These are phyloP conservation scores for Liparis tanakae DNA, from an alignment of 2,797 vertebrate species.

Conservation along the genomic window DNA sequence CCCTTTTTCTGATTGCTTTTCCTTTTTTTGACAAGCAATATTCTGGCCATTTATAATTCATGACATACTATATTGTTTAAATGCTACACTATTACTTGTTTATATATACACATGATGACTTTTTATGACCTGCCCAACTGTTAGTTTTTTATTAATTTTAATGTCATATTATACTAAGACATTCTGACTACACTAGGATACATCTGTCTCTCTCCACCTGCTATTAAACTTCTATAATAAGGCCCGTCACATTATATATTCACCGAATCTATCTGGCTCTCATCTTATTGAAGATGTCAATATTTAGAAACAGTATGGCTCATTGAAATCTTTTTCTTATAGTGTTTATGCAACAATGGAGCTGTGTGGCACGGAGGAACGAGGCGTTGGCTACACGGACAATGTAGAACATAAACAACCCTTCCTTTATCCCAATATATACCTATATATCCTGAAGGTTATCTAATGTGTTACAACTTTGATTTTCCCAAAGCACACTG, in stretches of 20 bases:
- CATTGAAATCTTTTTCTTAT: constrained; percentile 1
- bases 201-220: not conserved
- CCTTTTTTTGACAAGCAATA: no score
- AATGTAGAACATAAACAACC: not conserved
- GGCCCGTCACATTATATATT: not conserved
- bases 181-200: not conserved
- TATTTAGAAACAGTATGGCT: not conserved
- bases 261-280: not conserved
- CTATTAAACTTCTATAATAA: not conserved
- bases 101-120: no score
- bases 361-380: not conserved
- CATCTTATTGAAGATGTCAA: not conserved
- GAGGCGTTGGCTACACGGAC: not conserved
- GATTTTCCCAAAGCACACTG: not conserved
- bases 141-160: no score
- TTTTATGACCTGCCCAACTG: no score
- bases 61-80: not conserved
- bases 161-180: not conserved
- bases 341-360: not conserved
- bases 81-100: not conserved
- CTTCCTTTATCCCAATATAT: constrained; percentile 7
- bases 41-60: no score
- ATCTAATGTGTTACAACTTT: constrained; percentile 3
- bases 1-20: no score
- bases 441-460: not conserved